These are phyloP conservation scores for Clarias fuscus DNA, from an alignment of 2,797 vertebrate genomes.

Conservation along the genomic window DNA sequence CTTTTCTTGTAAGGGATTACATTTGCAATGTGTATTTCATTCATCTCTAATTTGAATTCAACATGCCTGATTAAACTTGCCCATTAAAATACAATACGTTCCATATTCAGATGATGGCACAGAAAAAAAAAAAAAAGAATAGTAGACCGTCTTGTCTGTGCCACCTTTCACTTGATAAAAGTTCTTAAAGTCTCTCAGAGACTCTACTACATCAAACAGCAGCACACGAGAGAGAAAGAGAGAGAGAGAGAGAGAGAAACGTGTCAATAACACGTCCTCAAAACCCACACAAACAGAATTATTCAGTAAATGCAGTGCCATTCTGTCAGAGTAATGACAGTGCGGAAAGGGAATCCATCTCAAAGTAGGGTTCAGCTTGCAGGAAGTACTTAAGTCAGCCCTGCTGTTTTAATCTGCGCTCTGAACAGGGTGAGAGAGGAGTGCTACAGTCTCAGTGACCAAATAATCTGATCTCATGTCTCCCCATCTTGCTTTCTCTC, in stretches of 20 bases:
- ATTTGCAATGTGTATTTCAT: conserved; percentile 30
- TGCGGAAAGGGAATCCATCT: conserved; percentile 73
- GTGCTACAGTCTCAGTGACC: conserved; percentile 47
- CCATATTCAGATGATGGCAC: conserved; percentile 49
- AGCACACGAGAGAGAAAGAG: conserved; percentile 35
- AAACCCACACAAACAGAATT: conserved; percentile 80
- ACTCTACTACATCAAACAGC: conserved; percentile 76
- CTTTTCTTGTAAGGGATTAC: conserved; percentile 11
- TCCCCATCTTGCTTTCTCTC: conserved; percentile 38
- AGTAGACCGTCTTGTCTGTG: conserved; percentile 59
- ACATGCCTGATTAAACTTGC: conserved; percentile 47
- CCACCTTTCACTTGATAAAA: conserved; percentile 63
- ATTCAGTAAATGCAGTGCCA: conserved; percentile 74
- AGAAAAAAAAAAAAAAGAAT: conserved; percentile 61
- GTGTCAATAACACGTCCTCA: conserved; percentile 75
- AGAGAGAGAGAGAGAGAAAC: conserved; percentile 55
- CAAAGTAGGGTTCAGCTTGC: conserved; percentile 74
- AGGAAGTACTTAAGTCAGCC: conserved; percentile 70
- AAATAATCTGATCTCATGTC: conserved; percentile 51
- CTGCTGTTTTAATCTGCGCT: conserved; percentile 74
- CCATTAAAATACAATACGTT: conserved; percentile 54
- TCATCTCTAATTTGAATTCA: conserved; percentile 44
- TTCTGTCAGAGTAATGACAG: conserved; percentile 75
- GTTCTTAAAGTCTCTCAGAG: conserved; percentile 68
- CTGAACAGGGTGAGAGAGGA: conserved; percentile 49